Evolutionary conservation across 2,888 invertebrate species (phyloP).

Genomic region (Euproctis similis): DNA sequence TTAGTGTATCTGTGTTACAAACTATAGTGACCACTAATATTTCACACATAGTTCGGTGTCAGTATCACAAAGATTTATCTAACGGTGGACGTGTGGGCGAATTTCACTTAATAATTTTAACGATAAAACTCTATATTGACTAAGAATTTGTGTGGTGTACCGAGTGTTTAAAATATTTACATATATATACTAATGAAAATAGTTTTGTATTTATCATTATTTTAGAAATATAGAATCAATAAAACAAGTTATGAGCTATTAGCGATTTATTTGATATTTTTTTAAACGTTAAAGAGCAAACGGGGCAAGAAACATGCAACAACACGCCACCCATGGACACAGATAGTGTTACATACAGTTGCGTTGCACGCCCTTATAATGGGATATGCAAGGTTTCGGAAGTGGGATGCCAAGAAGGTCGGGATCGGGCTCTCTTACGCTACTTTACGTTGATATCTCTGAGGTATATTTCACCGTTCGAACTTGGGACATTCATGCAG

Average conservation of each 20-base stretch:
- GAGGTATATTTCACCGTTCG: too few relatives aligned
- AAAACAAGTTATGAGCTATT: background rate
- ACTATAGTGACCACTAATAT: background rate
- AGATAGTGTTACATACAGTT: too few relatives aligned
- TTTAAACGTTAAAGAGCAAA: too few relatives aligned
- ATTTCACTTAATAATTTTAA: slow-evolving; percentile 3
- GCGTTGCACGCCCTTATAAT: too few relatives aligned
- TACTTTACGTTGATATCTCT: too few relatives aligned
- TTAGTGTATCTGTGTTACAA: too few relatives aligned
- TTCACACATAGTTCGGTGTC: background rate
- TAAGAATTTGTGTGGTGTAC: slow-evolving; percentile 7
- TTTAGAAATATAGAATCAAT: background rate
- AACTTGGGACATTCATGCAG: too few relatives aligned
- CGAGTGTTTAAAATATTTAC: slow-evolving; percentile 13
- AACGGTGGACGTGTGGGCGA: slow-evolving; percentile 1
- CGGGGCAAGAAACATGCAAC: too few relatives aligned
- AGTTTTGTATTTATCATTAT: slow-evolving; percentile 16
- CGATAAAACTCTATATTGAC: slow-evolving; percentile 4
- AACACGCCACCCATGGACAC: too few relatives aligned
- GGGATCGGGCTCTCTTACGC: too few relatives aligned
- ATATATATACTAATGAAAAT: slow-evolving; percentile 14
- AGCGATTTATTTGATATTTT: background rate
- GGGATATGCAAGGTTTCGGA: too few relatives aligned
- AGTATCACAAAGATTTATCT: background rate
- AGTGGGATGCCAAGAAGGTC: too few relatives aligned